Base-by-base conservation (phyloP, 2,797 vertebrate species). In the Limnodromus scolopaceus region DNA sequence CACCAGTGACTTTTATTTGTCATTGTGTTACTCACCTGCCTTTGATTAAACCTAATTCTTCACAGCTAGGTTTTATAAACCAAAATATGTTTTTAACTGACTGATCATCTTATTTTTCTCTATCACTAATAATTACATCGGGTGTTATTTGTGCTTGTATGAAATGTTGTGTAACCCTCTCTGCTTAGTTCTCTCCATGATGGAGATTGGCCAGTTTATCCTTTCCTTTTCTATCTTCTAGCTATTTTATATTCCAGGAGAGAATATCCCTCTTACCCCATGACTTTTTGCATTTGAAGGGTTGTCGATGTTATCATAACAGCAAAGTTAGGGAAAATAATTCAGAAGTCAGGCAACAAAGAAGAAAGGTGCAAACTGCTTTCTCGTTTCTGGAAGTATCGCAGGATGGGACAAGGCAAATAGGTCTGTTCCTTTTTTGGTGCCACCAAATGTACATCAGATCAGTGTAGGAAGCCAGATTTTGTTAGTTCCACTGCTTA, bases 391-490 rank as follows among this genome's bases (percentile, higher is more conserved):
- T 74, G 66, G 81, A 76, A 32, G 16, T 32, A 30, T 49, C 45
- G 38, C 30, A 34, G 54, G 46, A 54, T 76, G 66, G 28, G n/a
- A 49, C 3, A 20, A 74, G 16, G 41, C 25, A 64, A 22, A 45
- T 46, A 38, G 5, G 6, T 87, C 83, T 77, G 16, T 84, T 85
- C 51, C 36, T 43, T 63, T 16, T 76, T 84, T 36, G 39, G 36
- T n/a, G 57, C 8, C 27, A 76, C 54, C 0, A 0, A 65, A 53
- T 0, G 1, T 1, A 6, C 48, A 48, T 24, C 5, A 2, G 13
- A n/a, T 48, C 60, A 45, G 15, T 11, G 32, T 48, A 75, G 69
- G 36, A 66, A 57, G 38, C 23, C 84, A 70, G n/a, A 38, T 61
- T 58, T 91, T 1, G 0, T 69, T 80, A 58, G 23, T 77, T 70